A percentile compares a stretch with the other conserved stretches of the same genome.
These are phyloP conservation scores for Aplodontia rufa DNA, from an alignment of 2,113 vertebrate genomes.

Conservation along the genomic window DNA sequence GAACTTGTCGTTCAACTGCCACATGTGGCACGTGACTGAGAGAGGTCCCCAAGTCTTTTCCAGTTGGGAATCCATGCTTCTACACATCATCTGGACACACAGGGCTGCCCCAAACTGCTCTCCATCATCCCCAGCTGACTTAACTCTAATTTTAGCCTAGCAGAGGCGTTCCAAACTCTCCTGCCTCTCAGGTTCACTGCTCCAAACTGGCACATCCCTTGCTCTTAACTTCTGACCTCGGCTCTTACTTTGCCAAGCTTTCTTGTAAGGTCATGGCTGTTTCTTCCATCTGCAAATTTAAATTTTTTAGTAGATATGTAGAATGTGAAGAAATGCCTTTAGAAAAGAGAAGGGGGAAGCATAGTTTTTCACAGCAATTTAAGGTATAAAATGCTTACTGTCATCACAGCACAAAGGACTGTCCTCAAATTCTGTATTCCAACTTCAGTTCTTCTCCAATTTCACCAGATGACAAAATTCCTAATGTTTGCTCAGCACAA, in stretches of 20 bases:
- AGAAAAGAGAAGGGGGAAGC: background rate
- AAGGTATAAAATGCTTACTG: background rate
- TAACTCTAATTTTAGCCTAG: background rate
- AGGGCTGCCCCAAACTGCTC: background rate
- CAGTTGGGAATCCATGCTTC: background rate
- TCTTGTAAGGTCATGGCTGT: background rate
- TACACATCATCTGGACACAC: background rate
- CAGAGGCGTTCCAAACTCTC: background rate
- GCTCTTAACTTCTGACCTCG: background rate
- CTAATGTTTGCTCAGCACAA: background rate
- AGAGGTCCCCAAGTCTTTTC: background rate
- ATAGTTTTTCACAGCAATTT: background rate
- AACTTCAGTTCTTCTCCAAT: background rate
- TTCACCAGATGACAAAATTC: background rate
- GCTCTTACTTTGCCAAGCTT: background rate
- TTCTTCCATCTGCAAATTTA: background rate
- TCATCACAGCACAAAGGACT: background rate
- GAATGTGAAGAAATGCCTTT: background rate
- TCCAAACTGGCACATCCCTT: background rate
- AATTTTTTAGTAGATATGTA: background rate
- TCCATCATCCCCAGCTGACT: too few relatives aligned
- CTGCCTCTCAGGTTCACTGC: background rate
- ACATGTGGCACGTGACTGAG: accelerated
- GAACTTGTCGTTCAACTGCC: background rate
- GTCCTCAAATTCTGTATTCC: background rate